These are phyloP conservation scores for Tipula vernalis DNA, from an alignment of 2,888 invertebrate genomes.

Conservation along the genomic window DNA sequence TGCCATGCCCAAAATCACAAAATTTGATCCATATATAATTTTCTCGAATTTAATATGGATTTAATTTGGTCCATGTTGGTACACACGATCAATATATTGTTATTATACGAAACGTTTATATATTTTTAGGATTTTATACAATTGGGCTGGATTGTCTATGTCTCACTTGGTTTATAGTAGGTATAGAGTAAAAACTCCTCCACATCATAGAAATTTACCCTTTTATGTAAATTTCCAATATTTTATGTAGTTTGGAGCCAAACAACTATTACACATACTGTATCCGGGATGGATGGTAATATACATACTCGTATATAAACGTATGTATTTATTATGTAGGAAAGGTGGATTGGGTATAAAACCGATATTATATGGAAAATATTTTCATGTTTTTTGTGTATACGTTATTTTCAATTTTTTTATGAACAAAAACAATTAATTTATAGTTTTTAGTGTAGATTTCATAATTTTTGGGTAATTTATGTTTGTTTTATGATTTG, in stretches of 20 bases:
- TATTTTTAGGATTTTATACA: neutral
- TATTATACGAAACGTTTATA: neutral
- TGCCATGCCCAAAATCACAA: neutral
- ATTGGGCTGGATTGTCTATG: neutral
- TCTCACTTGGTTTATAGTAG: neutral
- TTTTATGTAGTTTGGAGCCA: neutral
- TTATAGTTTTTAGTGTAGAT: conserved; percentile 4
- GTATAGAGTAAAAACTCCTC: neutral
- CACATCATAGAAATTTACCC: neutral
- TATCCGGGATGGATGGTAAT: neutral
- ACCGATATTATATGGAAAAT: neutral
- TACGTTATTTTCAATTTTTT: neutral
- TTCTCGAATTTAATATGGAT: neutral
- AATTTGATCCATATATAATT: neutral
- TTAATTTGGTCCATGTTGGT: neutral
- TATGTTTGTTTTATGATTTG: conserved; percentile 4
- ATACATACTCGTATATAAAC: too few relatives aligned
- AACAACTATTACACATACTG: neutral
- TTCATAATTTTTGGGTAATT: neutral
- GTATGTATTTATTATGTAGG: neutral
- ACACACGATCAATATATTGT: neutral
- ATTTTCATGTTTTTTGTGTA: neutral
- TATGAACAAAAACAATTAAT: neutral
- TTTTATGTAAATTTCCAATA: neutral
- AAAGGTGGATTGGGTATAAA: neutral